phyloP scores from a whole-genome alignment of 1,140 invertebrate species.

The Zophobas morio region DNA sequence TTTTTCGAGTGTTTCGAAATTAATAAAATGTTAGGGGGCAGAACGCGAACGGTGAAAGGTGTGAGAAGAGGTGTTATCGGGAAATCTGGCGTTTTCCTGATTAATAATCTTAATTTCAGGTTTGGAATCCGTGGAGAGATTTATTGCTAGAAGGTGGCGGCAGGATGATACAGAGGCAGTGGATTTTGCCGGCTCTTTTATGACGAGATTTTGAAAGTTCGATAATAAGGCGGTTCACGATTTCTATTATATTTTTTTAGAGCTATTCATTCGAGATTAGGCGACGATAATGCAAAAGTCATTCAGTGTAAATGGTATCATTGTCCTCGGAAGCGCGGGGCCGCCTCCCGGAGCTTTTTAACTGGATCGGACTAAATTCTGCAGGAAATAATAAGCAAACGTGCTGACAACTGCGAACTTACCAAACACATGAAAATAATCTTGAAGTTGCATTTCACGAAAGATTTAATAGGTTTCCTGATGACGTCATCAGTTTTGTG shows the following conservation, averaged over 20 bases:
- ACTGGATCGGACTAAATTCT: too few species aligned
- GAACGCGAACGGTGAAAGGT: constrained; percentile 11
- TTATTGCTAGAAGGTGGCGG: background rate
- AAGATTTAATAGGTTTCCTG: too few species aligned
- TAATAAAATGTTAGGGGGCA: constrained; percentile 14
- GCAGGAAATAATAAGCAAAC: too few species aligned
- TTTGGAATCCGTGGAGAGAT: background rate
- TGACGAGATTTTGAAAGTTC: constrained; percentile 26
- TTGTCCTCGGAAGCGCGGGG: too few species aligned
- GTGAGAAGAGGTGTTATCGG: constrained; percentile 26
- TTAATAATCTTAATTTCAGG: constrained; percentile 26
- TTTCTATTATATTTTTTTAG: constrained; percentile 5
- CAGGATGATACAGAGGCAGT: background rate
- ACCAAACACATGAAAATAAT: too few species aligned
- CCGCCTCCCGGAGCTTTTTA: too few species aligned
- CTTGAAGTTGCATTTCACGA: too few species aligned
- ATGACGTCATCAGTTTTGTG: too few species aligned
- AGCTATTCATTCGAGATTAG: too few species aligned
- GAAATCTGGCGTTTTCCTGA: constrained; percentile 6
- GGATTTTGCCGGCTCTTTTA: constrained; percentile 7
- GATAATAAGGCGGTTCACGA: constrained; percentile 34
- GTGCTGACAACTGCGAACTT: too few species aligned
- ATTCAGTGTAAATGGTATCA: too few species aligned
- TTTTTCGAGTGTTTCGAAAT: constrained; percentile 22
- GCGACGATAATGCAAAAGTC: too few species aligned